Percentiles rank a stretch among this genome's conserved stretches.
Conservation (phyloP, 2,113 vertebrate genomes). For the Nibea albiflora region DNA sequence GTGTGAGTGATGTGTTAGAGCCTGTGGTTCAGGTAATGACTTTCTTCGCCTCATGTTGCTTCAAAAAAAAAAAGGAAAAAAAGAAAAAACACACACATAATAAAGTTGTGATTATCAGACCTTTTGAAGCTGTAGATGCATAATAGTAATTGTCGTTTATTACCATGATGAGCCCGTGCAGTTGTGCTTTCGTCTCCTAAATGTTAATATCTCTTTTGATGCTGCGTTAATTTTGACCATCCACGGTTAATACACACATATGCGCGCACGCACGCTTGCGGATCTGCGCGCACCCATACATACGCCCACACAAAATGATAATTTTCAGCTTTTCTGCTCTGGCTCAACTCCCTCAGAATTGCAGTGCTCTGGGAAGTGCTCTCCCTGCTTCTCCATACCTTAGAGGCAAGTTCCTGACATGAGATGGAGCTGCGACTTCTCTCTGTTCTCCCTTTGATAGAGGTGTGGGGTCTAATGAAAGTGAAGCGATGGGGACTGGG, state of each 20-base stretch:
- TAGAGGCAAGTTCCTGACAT: conserved; percentile 67
- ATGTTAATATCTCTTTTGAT: not conserved
- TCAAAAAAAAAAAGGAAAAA: conserved; percentile 6
- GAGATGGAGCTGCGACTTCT: conserved; percentile 59
- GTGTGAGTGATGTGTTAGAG: not conserved
- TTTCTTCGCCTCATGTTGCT: conserved; percentile 34
- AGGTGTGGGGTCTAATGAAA: conserved; percentile 81
- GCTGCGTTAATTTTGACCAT: conserved; percentile 7
- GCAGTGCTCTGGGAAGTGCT: conserved; percentile 41
- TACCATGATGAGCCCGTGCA: not conserved
- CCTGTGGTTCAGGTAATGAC: conserved; percentile 42
- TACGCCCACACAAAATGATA: conserved; percentile 32
- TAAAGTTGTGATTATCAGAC: conserved; percentile 27
- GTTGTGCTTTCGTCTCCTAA: not conserved
- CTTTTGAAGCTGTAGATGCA: conserved; percentile 10
- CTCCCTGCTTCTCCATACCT: conserved; percentile 51
- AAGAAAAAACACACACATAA: not conserved
- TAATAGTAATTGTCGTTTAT: not conserved
- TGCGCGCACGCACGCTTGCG: not conserved
- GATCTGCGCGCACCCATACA: not conserved
- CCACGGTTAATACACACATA: not conserved
- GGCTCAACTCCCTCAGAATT: conserved; percentile 55
- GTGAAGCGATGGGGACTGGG: conserved; percentile 64
- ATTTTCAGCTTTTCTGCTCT: conserved; percentile 48
- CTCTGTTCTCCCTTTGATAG: conserved; percentile 67